Percentiles rank a stretch among this genome's conserved stretches.
Conservation (phyloP, 1,140 invertebrate genomes). For the Hyphantria cunea region DNA sequence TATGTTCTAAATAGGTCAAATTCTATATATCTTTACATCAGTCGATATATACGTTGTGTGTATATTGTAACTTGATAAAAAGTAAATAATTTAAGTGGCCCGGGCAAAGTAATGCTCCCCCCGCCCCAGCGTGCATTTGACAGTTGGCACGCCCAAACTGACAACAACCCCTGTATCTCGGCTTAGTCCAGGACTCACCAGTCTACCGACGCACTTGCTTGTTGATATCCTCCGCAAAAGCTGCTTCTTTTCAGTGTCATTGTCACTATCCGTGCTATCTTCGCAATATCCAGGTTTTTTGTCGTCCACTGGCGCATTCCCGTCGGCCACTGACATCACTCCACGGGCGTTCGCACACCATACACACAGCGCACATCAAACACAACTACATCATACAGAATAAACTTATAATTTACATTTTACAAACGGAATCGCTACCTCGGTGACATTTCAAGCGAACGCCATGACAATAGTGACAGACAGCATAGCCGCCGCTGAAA, state of each 20-base stretch:
- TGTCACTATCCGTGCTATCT: conserved; percentile 74
- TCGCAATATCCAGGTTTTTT: conserved; percentile 57
- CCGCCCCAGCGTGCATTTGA: conserved; percentile 45
- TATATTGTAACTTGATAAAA: too few species aligned
- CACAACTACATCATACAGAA: conserved; percentile 76
- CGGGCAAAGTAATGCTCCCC: conserved; percentile 60
- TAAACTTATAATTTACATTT: conserved; percentile 63
- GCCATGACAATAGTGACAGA: conserved; percentile 74
- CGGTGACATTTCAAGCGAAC: conserved; percentile 71
- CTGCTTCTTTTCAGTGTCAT: conserved; percentile 69
- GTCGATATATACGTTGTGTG: conserved; percentile 9
- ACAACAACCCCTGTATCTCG: conserved; percentile 19
- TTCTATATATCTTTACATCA: conserved; percentile 37
- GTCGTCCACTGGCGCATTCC: conserved; percentile 44
- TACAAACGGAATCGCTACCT: conserved; percentile 59
- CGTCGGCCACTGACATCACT: conserved; percentile 69
- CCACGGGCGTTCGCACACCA: conserved; percentile 53
- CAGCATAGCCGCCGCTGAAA: conserved; percentile 59
- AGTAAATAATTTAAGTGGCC: conserved; percentile 33
- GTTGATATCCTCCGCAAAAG: conserved; percentile 70
- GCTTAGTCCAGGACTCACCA: conserved; percentile 51
- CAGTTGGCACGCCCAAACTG: conserved; percentile 59
- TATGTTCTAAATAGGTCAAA: conserved; percentile 46
- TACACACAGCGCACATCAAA: conserved; percentile 60
- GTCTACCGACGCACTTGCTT: conserved; percentile 73